Evolutionary conservation across 64 coral and sea anemone genomes (phyloP).

Genomic region (Stichodactyla mertensii): DNA sequence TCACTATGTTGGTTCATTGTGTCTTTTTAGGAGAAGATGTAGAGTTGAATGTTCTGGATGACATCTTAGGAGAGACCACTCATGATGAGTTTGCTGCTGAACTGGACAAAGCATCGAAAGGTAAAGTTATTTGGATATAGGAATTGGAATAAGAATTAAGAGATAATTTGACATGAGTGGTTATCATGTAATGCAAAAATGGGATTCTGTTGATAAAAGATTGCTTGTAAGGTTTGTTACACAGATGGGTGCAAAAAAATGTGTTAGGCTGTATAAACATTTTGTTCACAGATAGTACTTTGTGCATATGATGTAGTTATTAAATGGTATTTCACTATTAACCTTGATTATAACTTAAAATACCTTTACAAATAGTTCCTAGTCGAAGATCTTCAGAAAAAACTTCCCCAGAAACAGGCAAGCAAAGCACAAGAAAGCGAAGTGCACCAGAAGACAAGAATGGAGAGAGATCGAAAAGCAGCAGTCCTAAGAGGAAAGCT

Average conservation of each 20-base stretch:
- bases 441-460: conserved; percentile 34
- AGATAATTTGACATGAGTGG: too few species aligned
- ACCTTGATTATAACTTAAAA: neutral
- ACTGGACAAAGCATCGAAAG: conserved; percentile 66
- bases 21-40: conserved; percentile 58
- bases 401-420: conserved; percentile 15
- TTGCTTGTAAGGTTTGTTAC: too few species aligned
- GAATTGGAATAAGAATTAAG: too few species aligned
- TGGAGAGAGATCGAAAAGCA: conserved; percentile 32
- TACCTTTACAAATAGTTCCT: neutral
- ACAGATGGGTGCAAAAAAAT: too few species aligned
- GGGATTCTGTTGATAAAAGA: too few species aligned
- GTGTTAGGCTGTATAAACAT: too few species aligned
- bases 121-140: conserved; percentile 18
- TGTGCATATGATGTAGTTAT: too few species aligned
- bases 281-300: too few species aligned
- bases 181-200: too few species aligned
- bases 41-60: conserved; percentile 90
- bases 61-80: conserved; percentile 85
- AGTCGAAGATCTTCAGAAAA: conserved; percentile 11
- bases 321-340: neutral
- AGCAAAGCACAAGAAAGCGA: conserved; percentile 47
- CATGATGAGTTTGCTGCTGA: conserved; percentile 98
- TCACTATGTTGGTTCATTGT: neutral
- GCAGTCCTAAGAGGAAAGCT: conserved; percentile 42